These are phyloP conservation scores for Lycaena phlaeas DNA, from an alignment of 2,888 invertebrate genomes.

Conservation along the genomic window DNA sequence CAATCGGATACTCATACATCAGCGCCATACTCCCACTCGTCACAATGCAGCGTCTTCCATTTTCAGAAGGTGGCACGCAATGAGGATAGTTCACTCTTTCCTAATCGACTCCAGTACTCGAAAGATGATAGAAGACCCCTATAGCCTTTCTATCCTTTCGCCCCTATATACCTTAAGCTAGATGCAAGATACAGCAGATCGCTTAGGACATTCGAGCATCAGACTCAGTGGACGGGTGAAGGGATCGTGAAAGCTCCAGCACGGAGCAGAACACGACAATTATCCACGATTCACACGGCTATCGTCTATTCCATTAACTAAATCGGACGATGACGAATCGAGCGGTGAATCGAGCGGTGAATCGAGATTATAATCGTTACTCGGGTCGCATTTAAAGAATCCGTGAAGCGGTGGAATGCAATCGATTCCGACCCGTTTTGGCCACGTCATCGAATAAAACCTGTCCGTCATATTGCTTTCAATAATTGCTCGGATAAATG, in stretches of 20 bases:
- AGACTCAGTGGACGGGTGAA: too few relatives aligned
- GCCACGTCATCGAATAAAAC: slow-evolving; percentile 57
- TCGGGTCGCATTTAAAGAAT: slow-evolving; percentile 58
- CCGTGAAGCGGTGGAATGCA: slow-evolving; percentile 65
- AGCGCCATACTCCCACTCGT: too few relatives aligned
- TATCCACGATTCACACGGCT: slow-evolving; percentile 52
- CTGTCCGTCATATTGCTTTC: slow-evolving; percentile 18
- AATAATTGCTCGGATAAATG: background rate
- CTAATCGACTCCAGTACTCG: too few relatives aligned
- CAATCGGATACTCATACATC: too few relatives aligned
- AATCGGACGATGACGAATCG: slow-evolving; percentile 70
- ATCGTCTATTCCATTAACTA: slow-evolving; percentile 66
- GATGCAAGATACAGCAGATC: too few relatives aligned
- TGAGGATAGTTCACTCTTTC: too few relatives aligned
- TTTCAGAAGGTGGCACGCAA: too few relatives aligned
- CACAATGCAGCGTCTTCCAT: too few relatives aligned
- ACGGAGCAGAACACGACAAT: slow-evolving; percentile 10
- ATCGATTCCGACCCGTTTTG: slow-evolving; percentile 66
- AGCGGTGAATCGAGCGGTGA: slow-evolving; percentile 62
- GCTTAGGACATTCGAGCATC: too few relatives aligned
- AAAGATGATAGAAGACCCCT: too few relatives aligned
- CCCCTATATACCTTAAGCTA: too few relatives aligned
- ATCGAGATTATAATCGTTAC: slow-evolving; percentile 68
- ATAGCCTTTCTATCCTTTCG: too few relatives aligned
- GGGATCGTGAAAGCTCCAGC: background rate